Conservation (phyloP, 1,140 invertebrate genomes). For the Andrena cerasifolii region DNA sequence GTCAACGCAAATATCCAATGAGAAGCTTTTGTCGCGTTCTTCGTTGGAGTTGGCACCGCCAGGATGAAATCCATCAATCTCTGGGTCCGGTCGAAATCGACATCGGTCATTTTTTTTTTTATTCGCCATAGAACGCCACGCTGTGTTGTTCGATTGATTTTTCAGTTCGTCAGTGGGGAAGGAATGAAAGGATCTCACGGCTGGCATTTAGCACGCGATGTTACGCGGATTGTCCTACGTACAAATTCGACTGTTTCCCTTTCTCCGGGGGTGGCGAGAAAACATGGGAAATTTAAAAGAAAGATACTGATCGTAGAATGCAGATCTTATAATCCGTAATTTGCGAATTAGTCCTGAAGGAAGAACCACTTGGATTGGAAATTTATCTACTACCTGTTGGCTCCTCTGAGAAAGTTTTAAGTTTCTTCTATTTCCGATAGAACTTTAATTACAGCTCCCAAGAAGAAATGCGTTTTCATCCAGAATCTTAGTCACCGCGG, state of each 20-base stretch:
- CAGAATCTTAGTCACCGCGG: too few relatives aligned
- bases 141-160: conserved; percentile 49
- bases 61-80: conserved; percentile 54
- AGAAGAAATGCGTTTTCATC: not conserved
- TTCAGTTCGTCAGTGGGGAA: conserved; percentile 18
- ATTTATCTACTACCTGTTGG: too few relatives aligned
- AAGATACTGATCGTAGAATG: too few relatives aligned
- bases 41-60: conserved; percentile 6
- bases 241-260: not conserved
- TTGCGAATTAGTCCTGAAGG: too few relatives aligned
- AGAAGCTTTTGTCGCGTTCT: conserved; percentile 43
- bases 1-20: conserved; percentile 36
- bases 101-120: conserved; percentile 32
- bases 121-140: not conserved
- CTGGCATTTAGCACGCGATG: conserved; percentile 14
- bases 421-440: too few relatives aligned
- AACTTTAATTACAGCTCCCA: too few relatives aligned
- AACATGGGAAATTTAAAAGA: too few relatives aligned
- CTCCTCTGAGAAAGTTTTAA: too few relatives aligned
- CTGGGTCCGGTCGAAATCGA: conserved; percentile 11
- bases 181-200: not conserved
- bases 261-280: too few relatives aligned
- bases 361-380: too few relatives aligned
- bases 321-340: too few relatives aligned
- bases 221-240: not conserved